phyloP scores from a whole-genome alignment of 2,113 vertebrate species.

The Gymnogyps californianus region DNA sequence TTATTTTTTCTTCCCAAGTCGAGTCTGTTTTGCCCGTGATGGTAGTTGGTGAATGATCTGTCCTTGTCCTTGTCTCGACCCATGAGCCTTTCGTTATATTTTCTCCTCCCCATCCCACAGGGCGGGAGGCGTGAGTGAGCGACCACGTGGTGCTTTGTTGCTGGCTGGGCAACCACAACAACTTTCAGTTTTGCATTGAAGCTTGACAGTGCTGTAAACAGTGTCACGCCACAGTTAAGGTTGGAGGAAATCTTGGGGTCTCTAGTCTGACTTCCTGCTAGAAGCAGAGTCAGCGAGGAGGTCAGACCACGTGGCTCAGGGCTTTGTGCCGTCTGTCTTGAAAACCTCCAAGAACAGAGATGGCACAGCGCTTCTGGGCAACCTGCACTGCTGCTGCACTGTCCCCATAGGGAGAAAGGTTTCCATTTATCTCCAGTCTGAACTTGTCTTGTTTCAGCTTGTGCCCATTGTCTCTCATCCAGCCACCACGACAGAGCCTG shows the following conservation, averaged over 20 bases:
- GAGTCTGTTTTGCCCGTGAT: no score
- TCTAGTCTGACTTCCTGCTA: background rate
- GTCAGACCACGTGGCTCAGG: background rate
- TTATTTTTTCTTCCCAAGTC: no score
- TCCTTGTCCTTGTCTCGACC: no score
- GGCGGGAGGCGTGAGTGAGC: no score
- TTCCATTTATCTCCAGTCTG: background rate
- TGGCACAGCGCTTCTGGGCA: background rate
- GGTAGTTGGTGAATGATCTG: no score
- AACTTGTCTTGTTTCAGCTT: background rate
- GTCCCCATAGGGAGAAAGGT: background rate
- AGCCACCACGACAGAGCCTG: background rate
- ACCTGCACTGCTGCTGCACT: background rate
- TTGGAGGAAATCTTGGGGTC: background rate
- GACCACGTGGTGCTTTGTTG: no score
- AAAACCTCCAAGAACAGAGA: background rate
- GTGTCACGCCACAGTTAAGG: background rate
- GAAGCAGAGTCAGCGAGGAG: background rate
- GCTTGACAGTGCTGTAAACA: background rate
- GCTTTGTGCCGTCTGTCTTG: background rate
- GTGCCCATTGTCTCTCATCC: background rate
- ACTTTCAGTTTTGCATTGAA: background rate
- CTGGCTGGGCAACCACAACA: no score
- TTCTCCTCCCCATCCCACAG: no score
- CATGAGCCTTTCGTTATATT: no score